These are phyloP conservation scores for Lepeophtheirus nordmannii DNA, from an alignment of 2,888 invertebrate species.

Conservation along the genomic window DNA sequence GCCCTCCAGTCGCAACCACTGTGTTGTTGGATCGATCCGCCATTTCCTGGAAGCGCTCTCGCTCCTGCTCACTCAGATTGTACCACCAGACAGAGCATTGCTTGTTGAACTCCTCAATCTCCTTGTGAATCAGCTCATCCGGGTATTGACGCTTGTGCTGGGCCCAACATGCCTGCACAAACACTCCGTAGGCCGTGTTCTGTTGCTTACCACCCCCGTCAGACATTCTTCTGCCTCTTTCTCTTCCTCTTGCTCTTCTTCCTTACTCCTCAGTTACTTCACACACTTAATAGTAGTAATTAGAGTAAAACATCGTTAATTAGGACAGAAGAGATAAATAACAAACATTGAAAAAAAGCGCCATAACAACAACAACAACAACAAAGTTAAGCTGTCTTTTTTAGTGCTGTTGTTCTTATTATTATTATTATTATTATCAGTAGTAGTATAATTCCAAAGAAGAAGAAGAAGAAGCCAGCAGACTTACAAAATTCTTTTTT, in stretches of 20 bases:
- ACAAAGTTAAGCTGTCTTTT: background rate
- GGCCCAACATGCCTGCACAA: constrained; percentile 25
- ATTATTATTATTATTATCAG: background rate
- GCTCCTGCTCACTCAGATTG: constrained; percentile 24
- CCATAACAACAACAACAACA: background rate
- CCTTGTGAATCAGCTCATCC: constrained; percentile 25
- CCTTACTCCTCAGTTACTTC: no score
- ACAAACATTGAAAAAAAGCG: background rate
- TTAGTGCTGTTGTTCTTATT: background rate
- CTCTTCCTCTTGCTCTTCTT: no score
- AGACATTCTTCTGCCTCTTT: constrained; percentile 3
- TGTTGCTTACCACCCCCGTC: constrained; percentile 20
- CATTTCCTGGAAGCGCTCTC: constrained; percentile 25
- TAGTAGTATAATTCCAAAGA: background rate
- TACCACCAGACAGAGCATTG: constrained; percentile 25
- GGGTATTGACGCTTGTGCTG: constrained; percentile 25
- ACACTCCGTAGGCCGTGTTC: constrained; percentile 25
- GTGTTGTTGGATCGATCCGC: constrained; percentile 21
- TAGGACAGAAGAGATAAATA: background rate
- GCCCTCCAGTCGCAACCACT: background rate
- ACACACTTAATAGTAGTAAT: no score
- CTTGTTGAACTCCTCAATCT: constrained; percentile 25
- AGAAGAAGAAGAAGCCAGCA: no score
- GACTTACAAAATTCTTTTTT: background rate
- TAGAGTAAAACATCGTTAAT: background rate